These are phyloP conservation scores for Momotus momota DNA, from an alignment of 2,797 vertebrate species.

Conservation along the genomic window DNA sequence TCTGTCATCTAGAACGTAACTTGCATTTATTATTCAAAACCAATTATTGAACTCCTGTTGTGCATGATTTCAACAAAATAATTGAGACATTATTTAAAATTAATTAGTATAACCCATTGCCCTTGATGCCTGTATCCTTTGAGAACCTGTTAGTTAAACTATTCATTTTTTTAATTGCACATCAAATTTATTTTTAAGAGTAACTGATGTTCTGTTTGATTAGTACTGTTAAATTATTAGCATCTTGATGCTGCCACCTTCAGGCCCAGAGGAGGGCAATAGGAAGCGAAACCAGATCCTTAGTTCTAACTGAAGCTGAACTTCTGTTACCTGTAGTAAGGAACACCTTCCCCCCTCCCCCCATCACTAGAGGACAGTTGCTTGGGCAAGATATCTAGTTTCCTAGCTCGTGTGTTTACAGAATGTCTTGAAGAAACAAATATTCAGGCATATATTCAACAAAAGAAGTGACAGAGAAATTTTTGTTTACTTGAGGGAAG, in stretches of 20 bases:
- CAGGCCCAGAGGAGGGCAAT: neutral
- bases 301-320: neutral
- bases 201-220: neutral
- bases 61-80: neutral
- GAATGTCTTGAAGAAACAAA: neutral
- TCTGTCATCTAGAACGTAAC: neutral
- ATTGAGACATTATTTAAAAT: neutral
- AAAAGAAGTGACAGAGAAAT: neutral
- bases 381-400: neutral
- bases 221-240: neutral
- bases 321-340: neutral
- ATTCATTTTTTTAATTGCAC: neutral
- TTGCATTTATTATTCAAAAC: neutral
- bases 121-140: neutral
- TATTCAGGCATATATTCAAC: neutral
- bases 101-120: neutral
- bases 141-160: neutral
- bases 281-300: neutral
- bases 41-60: neutral
- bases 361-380: neutral
- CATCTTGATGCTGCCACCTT: conserved; percentile 50
- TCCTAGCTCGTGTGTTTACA: neutral
- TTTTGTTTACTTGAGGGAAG: neutral
- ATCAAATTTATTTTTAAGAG: conserved; percentile 4
- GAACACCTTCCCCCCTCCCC: too few species aligned